Percentiles rank a stretch among this genome's conserved stretches.
Conservation (phyloP, 2,113 vertebrate species). For the Ochotona curzoniae region DNA sequence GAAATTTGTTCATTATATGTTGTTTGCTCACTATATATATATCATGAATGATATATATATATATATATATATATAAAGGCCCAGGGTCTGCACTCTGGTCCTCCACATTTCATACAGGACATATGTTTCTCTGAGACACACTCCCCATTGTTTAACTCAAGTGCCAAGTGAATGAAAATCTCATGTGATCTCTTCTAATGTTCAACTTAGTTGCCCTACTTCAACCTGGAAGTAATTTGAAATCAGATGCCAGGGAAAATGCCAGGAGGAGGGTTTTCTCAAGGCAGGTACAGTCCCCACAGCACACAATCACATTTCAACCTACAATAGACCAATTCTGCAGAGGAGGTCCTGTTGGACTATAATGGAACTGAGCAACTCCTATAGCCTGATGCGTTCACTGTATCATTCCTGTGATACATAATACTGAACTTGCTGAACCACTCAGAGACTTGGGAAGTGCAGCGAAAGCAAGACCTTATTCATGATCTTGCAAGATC, state of each 20-base stretch:
- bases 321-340: no score
- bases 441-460: no score
- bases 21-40: no score
- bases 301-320: not conserved
- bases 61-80: not conserved
- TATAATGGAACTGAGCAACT: not conserved
- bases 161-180: slow-evolving; percentile 9
- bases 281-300: not conserved
- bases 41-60: no score
- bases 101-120: not conserved
- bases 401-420: not conserved
- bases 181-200: slow-evolving; percentile 7
- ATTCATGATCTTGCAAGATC: no score
- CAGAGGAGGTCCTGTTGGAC: not conserved
- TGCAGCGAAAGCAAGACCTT: no score
- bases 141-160: not conserved
- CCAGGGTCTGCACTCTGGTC: not conserved
- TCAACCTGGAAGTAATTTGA: not conserved
- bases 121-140: not conserved
- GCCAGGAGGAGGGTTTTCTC: not conserved
- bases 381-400: not conserved
- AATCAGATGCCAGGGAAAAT: not conserved
- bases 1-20: no score
- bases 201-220: not conserved
- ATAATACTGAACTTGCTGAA: not conserved